Conservation (phyloP, 1,140 invertebrate genomes). For the Drosophila pseudoobscura region DNA sequence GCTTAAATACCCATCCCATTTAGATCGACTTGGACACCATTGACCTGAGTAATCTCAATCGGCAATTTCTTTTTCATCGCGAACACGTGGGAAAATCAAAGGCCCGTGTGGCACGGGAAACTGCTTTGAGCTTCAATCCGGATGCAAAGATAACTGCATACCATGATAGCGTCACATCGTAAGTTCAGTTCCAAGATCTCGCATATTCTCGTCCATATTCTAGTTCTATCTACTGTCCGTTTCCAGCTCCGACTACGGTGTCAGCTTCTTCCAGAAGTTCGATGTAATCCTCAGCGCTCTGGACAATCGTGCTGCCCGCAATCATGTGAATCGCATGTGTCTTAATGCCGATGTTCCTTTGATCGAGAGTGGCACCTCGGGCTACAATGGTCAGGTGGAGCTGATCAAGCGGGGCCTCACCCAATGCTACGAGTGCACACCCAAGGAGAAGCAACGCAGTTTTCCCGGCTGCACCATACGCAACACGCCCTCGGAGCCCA, state of each 20-base stretch:
- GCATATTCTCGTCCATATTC: not conserved
- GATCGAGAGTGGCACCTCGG: conserved; percentile 98
- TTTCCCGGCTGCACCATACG: conserved; percentile 99
- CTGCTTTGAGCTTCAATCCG: conserved; percentile 94
- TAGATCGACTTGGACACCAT: conserved; percentile 99
- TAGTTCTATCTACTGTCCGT: conserved; percentile 39
- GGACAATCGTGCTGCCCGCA: conserved; percentile 97
- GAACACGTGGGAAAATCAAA: conserved; percentile 99
- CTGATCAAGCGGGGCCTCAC: conserved; percentile 94
- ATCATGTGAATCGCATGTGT: conserved; percentile 99
- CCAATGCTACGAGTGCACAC: conserved; percentile 98
- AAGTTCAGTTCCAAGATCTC: conserved; percentile 52
- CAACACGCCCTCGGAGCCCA: conserved; percentile 99
- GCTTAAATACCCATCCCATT: conserved; percentile 57
- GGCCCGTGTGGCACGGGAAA: conserved; percentile 93
- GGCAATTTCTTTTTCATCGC: conserved; percentile 98
- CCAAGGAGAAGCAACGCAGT: conserved; percentile 95
- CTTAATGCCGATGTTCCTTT: conserved; percentile 96
- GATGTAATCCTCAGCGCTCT: conserved; percentile 97
- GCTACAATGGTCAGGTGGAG: conserved; percentile 96
- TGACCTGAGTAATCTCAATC: conserved; percentile 99
- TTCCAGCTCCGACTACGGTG: conserved; percentile 94
- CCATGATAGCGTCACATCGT: conserved; percentile 97
- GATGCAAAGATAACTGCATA: conserved; percentile 94
- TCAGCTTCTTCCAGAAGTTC: conserved; percentile 96